Base-by-base conservation (phyloP, 2,113 vertebrate genomes). In the Perognathus longimembris region DNA sequence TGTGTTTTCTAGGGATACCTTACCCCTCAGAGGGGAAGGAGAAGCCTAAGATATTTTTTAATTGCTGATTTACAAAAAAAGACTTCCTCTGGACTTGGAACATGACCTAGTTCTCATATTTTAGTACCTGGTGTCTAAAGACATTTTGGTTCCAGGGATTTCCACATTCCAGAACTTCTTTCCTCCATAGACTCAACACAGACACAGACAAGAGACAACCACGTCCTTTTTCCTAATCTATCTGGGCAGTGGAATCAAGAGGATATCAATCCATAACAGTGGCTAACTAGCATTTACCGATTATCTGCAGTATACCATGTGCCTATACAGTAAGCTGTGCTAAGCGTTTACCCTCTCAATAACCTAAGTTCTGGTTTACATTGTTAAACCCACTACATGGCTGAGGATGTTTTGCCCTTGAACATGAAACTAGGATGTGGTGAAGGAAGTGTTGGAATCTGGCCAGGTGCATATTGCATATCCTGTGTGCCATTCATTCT, bases 401-500 rank as follows among this genome's bases (percentile, higher is more conserved):
- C 12, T 64, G 71, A 40, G 38, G 54, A 34, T 11, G 12, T 86
- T 77, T 34, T 70, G 21, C 79, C 38, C 4, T 66, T 32, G 50
- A 17, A 57, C 36, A 2, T 3, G 26, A 54, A 57, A 34, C 91
- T 79, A 15, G 67, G 64, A 9, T n/a, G 18, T n/a, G 26, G 15
- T 36, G 21, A 2, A 34, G n/a, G 54, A 80, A 71, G 84, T 26
- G 4, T 50, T 88, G 70, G 54, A 78, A 24, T 34, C 40, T 42
- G 18, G 32, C 83, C 50, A 32, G 32, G 24, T 9, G 50, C 15
- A 18, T 45, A 26, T 6, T 9, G 50, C 15, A 18, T 45, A 26
- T 6, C 6, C 77, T 20, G 0, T 3, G 18, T 1, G 4, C 26
- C 11, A 0, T 28, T 74, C 71, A 22, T 66, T 81, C 30, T 22